Evolutionary conservation across 1,140 invertebrate genomes (phyloP), one percentile per base, ranked within the genome.

Genomic region (Tetranychus urticae): DNA sequence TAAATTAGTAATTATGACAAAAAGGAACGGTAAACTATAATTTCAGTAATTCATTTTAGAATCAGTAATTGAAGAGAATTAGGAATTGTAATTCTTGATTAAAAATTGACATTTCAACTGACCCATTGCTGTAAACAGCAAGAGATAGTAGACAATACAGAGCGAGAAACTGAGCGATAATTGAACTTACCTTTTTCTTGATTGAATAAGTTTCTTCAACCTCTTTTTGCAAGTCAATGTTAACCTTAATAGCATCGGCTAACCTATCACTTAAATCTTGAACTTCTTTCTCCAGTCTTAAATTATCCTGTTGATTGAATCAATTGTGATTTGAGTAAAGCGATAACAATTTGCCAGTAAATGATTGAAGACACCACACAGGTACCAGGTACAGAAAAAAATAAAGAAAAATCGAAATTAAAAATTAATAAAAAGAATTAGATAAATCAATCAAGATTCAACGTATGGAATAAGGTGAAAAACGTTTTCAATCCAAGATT

Each of bases 271-370:
- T 76, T 3, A 82, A 69, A 50, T 73, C 77, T 36, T 78, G 75
- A 68, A 83, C 80, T 65, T 86, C 84, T 46, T 75, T 74, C 65
- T 85, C 83, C 1, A 85, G 68, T 23, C 71, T 69, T 48, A 75
- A 69, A 52, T 77, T 76, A 64, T 83, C 81, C 68, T 78, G 69
- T 55, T 47, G 36, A 23, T 35, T 4, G 46, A 46, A 42, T 6
- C 14, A 23, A 37, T 31, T 31, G 33, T 31, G 23, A 52, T 56
- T 52, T 61, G 7, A 39, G 8, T 12, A 36, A 10, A 50, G 37
- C 7, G 2, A 35, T 60, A 23, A 23, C 23, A 23, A 23, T n/a
- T 52, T 52, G 23, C n/a, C 50, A 52, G 23, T 23, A 23, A 23
- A 23, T 5, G 63, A 61, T 65, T 23, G 23, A 23, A 23, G 23